phyloP scores from a whole-genome alignment of 2,113 vertebrate species.

The Heloderma charlesbogerti region DNA sequence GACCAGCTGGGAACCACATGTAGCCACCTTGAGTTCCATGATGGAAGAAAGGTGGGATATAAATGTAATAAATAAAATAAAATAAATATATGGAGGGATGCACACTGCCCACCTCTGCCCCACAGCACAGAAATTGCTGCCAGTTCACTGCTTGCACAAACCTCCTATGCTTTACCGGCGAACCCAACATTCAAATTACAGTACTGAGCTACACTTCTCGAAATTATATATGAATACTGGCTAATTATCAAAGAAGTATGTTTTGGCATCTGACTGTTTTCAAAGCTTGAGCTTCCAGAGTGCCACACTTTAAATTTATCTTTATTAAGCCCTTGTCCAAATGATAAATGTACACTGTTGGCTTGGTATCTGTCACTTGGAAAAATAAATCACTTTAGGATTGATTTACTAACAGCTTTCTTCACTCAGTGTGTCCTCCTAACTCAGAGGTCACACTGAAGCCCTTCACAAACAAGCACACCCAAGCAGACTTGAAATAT shows the following conservation, averaged over 20 bases:
- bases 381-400: constrained; percentile 85
- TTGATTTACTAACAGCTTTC: constrained; percentile 82
- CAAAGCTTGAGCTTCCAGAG: constrained; percentile 71
- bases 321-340: constrained; percentile 87
- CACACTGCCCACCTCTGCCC: not conserved
- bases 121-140: constrained; percentile 33
- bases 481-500: constrained; percentile 52
- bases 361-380: constrained; percentile 79
- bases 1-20: too few relatives aligned
- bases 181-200: constrained; percentile 44
- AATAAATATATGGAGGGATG: too few relatives aligned
- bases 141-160: constrained; percentile 12
- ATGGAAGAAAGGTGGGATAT: too few relatives aligned
- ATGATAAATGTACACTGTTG: constrained; percentile 83
- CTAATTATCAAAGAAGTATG: constrained; percentile 73
- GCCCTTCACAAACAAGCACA: constrained; percentile 62
- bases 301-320: constrained; percentile 79
- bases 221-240: constrained; percentile 63
- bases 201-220: constrained; percentile 29
- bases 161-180: constrained; percentile 38
- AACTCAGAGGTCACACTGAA: constrained; percentile 68
- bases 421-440: constrained; percentile 70
- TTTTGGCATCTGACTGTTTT: constrained; percentile 74
- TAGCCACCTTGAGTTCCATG: too few relatives aligned
- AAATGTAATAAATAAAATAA: too few relatives aligned